phyloP scores from a whole-genome alignment of 2,113 vertebrate genomes.

The Tetrax tetrax region DNA sequence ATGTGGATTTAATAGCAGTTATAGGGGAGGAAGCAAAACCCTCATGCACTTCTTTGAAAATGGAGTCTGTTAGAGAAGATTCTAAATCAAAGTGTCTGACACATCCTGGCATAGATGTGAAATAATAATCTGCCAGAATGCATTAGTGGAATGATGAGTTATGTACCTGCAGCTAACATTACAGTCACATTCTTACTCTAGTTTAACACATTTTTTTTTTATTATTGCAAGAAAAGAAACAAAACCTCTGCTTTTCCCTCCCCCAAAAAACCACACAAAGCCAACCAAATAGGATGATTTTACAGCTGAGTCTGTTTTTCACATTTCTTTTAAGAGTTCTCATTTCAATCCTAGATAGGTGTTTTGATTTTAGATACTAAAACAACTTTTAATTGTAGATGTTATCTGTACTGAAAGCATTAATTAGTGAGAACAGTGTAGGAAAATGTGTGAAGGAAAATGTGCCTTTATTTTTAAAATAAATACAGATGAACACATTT shows the following conservation, averaged over 20 bases:
- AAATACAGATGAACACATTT: not conserved
- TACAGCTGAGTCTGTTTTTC: not conserved
- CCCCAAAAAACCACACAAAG: not conserved
- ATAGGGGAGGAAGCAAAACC: not conserved
- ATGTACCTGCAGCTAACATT: not conserved
- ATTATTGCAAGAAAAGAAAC: not conserved
- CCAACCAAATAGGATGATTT: not conserved
- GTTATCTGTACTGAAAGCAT: not conserved
- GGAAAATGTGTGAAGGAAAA: not conserved
- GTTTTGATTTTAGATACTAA: constrained; percentile 15
- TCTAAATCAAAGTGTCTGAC: constrained; percentile 46
- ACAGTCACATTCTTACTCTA: not conserved
- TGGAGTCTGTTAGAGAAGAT: not conserved
- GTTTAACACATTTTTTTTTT: not conserved
- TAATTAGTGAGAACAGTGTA: not conserved
- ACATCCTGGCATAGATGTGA: not conserved
- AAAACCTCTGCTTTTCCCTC: not conserved
- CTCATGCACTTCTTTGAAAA: not conserved
- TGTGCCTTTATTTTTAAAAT: not conserved
- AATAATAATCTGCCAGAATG: constrained; percentile 15
- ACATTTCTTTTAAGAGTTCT: not conserved
- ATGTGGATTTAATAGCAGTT: not conserved
- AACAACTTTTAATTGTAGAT: constrained; percentile 1
- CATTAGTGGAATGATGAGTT: constrained; percentile 20
- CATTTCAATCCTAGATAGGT: not conserved